A percentile compares a stretch with the other conserved stretches of the same genome.
Evolutionary conservation across 2,797 vertebrate species (phyloP).

Genomic region (Yasuhikotakia modesta): DNA sequence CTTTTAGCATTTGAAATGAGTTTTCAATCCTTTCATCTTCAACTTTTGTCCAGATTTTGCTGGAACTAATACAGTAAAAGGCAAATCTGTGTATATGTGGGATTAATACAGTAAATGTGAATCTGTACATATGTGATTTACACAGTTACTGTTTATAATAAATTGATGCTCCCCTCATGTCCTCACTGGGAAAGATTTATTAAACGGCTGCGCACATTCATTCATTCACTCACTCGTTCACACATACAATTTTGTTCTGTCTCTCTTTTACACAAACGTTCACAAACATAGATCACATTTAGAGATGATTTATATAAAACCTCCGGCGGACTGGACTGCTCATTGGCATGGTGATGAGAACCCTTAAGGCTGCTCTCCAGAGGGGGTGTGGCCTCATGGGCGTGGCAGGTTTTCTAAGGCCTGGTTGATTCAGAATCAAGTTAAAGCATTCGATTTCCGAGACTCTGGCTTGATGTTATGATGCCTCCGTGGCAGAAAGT

Average conservation of each 20-base stretch:
- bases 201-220: conserved; percentile 72
- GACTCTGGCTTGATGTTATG: conserved; percentile 51
- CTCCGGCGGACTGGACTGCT: conserved; percentile 71
- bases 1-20: conserved; percentile 6
- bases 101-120: background rate
- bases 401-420: conserved; percentile 78
- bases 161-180: conserved; percentile 41
- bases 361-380: conserved; percentile 65
- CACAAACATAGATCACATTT: conserved; percentile 60
- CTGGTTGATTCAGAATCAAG: conserved; percentile 64
- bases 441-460: conserved; percentile 54
- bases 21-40: background rate
- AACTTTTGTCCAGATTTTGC: background rate
- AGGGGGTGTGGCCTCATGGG: conserved; percentile 66
- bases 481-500: conserved; percentile 60
- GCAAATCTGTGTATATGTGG: background rate
- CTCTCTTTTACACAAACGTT: conserved; percentile 68
- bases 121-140: background rate
- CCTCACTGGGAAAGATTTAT: conserved; percentile 74
- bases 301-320: conserved; percentile 76
- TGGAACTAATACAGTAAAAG: background rate
- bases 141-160: background rate
- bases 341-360: conserved; percentile 73
- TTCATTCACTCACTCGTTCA: conserved; percentile 66
- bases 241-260: conserved; percentile 75